Percentiles rank a stretch among this genome's conserved stretches.
phyloP scores from a whole-genome alignment of 2,113 vertebrate species.

The Ailuropoda melanoleuca region DNA sequence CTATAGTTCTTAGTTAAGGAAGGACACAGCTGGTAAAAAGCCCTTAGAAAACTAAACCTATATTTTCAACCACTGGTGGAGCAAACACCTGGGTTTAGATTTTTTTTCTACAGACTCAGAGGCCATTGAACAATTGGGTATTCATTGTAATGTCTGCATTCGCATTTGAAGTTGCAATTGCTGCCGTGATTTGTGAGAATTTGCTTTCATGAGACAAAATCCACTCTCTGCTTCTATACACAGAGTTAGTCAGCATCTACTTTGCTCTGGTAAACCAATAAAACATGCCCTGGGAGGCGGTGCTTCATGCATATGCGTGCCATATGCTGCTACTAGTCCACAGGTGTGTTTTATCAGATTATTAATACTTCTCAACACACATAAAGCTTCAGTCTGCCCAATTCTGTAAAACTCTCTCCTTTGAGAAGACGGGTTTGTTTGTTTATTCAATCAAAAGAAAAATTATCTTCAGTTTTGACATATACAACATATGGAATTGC shows the following conservation, averaged over 20 bases:
- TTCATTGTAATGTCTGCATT: not conserved
- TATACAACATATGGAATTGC: constrained; percentile 76
- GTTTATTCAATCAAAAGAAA: constrained; percentile 75
- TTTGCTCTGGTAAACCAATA: not conserved
- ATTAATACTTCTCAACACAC: constrained; percentile 54
- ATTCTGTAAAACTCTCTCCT: constrained; percentile 34
- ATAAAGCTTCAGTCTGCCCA: constrained; percentile 53
- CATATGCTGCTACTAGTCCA: constrained; percentile 19
- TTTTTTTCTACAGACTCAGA: not conserved
- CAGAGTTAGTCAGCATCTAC: not conserved
- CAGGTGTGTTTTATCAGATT: constrained; percentile 71
- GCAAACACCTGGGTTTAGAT: not conserved
- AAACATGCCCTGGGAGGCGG: not conserved
- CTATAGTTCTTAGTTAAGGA: not conserved
- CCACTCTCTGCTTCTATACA: not conserved
- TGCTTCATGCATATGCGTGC: not conserved
- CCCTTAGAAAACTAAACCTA: not conserved
- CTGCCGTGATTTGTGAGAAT: not conserved
- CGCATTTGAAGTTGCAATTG: not conserved
- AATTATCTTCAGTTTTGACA: constrained; percentile 79
- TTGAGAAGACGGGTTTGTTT: constrained; percentile 64
- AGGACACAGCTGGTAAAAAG: not conserved
- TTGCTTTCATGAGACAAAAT: not conserved
- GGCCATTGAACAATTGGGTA: not conserved
- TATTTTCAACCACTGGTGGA: not conserved